Base-by-base conservation (phyloP, 2,888 invertebrate species). In the Eupithecia subumbrata region DNA sequence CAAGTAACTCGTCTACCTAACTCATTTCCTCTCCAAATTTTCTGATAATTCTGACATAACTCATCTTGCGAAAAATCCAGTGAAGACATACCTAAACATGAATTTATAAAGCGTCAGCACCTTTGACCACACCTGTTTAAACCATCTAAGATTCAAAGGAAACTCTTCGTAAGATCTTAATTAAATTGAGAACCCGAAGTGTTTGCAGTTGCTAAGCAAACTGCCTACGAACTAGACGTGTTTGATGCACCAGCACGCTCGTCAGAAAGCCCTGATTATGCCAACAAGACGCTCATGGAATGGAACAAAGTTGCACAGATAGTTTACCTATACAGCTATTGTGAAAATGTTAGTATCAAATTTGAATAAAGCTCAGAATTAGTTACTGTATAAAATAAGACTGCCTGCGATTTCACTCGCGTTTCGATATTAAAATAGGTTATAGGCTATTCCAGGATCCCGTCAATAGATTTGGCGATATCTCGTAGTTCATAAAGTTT, bases 201-300 rank as follows among this genome's bases (percentile, higher is more conserved):
- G 34, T 64, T 64, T 64, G 64, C 64, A 64, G 64, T 64, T 64
- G 34, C 64, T 64, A 64, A 64, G 18, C 30, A 34, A 34, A 64
- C 34, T 34, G 64, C 64, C 64, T 11, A 64, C 30, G 34, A 63
- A 63, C 30, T 64, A 16, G 9, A 30, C 9, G 64, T 9, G 5
- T 64, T 69, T 68, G 73, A 76, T 72, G 34, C 71, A 45, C n/a
- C 68, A 73, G 48, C 73, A 72, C 80, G 73, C 78, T 72, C 74
- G 76, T 78, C 78, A 78, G 77, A 77, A 66, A 76, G 79, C 76
- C 73, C 40, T 66, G 68, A 78, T 73, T 74, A 76, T 76, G 69
- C 71, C 34, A 52, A 64, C 60, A 2, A 60, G 18, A 64, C 8
- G 34, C 64, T 64, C 8, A 34, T 64, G 34, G 30, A 64, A 34